Evolutionary conservation across 92 coral and sea anemone genomes (phyloP), one percentile per base, ranked within the genome.

Genomic region (Blastomussa wellsi): DNA sequence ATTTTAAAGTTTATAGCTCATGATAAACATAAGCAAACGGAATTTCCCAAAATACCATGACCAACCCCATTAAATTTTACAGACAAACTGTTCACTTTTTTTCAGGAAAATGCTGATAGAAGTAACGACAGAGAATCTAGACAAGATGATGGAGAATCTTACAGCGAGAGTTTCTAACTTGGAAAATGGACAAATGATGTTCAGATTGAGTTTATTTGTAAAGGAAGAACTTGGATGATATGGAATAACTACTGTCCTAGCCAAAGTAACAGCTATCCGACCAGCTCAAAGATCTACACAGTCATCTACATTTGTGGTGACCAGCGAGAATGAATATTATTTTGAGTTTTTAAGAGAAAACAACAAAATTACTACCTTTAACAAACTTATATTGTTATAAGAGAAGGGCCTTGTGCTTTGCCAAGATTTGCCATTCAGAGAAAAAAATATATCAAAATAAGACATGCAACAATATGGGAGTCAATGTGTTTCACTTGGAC

Each of bases 91-190:
- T 44, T 57, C 11, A 57, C 31, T 14, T 81, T 33, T 8, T 81
- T 74, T 57, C 47, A 83, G 87, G 87, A 41, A 42, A 74, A 83
- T 14, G 80, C 57, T 0, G 72, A 59, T n/a, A 74, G 68, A 28
- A 37, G 32, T 67, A 42, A 67, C 17, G 77, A 81, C 32, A 41
- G 85, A 48, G 87, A 74, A 59, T 20, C 80, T 2, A 74, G 28
- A 74, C 4, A 39, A n/a, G 81, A 65, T 13, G 81, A 75, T 33
- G 81, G 38, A 39, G 80, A 74, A 44, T 83, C 87, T 4, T 83
- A 74, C 80, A 83, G 87, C 22, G 87, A 83, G 24, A 83, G 87
- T 57, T 83, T 74, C 79, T 83, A 42, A 74, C 28, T n/a, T 2
- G 12, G 35, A 44, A 57, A 53, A 17, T 12, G 41, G 9, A 1